Evolutionary conservation across 2,797 vertebrate species (phyloP).

Genomic region (Rallus crepitans): DNA sequence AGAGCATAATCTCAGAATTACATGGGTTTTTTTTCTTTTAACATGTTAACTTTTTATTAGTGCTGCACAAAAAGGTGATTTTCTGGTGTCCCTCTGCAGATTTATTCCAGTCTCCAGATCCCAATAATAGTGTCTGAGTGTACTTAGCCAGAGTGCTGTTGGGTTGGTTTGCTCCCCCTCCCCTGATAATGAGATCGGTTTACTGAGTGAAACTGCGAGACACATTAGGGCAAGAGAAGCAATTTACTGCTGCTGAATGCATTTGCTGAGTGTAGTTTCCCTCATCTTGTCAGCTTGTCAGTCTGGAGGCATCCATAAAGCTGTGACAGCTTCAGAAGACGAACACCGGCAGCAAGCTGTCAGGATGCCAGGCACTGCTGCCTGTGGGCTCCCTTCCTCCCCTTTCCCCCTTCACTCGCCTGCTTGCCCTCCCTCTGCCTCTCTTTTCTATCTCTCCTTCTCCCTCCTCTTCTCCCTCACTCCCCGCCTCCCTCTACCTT

Average conservation of each 20-base stretch:
- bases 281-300: conserved; percentile 38
- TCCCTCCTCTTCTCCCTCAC: background rate
- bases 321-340: conserved; percentile 7
- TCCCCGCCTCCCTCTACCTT: background rate
- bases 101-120: background rate
- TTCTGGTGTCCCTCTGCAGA: background rate
- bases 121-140: background rate
- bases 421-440: background rate
- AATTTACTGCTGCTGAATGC: conserved; percentile 29
- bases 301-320: conserved; percentile 44
- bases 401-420: background rate
- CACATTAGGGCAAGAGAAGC: conserved; percentile 4
- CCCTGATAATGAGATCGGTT: background rate
- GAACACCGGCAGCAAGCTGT: background rate
- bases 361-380: conserved; percentile 21
- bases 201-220: background rate
- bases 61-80: background rate
- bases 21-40: background rate
- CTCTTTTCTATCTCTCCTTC: background rate
- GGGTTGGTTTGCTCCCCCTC: background rate
- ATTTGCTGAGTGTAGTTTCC: conserved; percentile 18
- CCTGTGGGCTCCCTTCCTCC: background rate
- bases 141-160: background rate
- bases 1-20: background rate
- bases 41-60: background rate